These are phyloP conservation scores for Xestoiulus laeticollis DNA, from an alignment of 2,888 invertebrate species.

Conservation along the genomic window DNA sequence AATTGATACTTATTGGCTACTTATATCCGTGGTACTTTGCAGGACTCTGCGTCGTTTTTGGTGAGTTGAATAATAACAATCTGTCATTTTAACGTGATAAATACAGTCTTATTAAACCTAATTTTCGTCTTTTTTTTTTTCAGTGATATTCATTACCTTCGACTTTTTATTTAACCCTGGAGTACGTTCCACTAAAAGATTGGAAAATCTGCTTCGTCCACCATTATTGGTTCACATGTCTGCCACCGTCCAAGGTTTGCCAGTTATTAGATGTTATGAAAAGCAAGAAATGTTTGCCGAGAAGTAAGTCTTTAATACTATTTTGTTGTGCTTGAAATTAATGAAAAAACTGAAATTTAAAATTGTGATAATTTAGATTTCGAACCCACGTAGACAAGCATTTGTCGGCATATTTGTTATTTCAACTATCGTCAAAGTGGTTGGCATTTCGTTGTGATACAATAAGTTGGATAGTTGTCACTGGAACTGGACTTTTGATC, in stretches of 20 bases:
- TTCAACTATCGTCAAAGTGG: slow-evolving; percentile 66
- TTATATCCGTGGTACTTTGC: slow-evolving; percentile 65
- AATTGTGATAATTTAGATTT: slow-evolving; percentile 62
- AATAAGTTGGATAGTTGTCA: slow-evolving; percentile 63
- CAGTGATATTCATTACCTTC: slow-evolving; percentile 47
- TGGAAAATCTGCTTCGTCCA: slow-evolving; percentile 67
- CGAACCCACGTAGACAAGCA: slow-evolving; percentile 64
- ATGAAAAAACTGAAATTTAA: not conserved
- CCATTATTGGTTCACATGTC: slow-evolving; percentile 68
- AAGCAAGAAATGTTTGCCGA: slow-evolving; percentile 63
- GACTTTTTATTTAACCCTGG: slow-evolving; percentile 59
- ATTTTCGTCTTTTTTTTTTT: not conserved
- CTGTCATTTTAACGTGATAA: not conserved
- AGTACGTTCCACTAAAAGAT: slow-evolving; percentile 63
- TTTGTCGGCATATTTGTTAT: slow-evolving; percentile 64
- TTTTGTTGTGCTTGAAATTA: slow-evolving; percentile 29
- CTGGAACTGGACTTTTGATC: slow-evolving; percentile 65
- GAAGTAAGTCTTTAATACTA: slow-evolving; percentile 58
- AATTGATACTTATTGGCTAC: slow-evolving; percentile 81
- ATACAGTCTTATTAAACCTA: not conserved
- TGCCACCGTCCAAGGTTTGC: slow-evolving; percentile 67
- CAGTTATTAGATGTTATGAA: slow-evolving; percentile 67
- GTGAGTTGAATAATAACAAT: slow-evolving; percentile 28
- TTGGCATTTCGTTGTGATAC: slow-evolving; percentile 65
- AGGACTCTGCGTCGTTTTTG: slow-evolving; percentile 49